Evolutionary conservation across 2,888 invertebrate species (phyloP), one percentile per base, ranked within the genome.

Genomic region (Anarsia innoxiella): DNA sequence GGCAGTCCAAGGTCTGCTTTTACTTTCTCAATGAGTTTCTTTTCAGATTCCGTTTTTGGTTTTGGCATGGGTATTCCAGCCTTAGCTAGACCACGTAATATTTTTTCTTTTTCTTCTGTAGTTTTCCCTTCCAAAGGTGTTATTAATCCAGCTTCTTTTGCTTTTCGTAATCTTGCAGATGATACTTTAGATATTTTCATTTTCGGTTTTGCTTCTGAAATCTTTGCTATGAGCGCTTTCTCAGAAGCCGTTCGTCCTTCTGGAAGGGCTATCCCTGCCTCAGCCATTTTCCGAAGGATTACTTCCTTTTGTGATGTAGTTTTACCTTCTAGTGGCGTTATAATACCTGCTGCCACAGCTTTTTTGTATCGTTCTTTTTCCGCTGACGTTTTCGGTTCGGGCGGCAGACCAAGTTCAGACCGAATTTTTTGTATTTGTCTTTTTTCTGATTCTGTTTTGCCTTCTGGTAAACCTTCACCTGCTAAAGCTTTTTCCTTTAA

Each of bases 261-360:
- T 2, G 59, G 56, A 27, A 69, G 40, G 3, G 66, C 68, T 6
- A 69, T 37, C 2, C 66, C 68, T 31, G 65, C 55, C 27, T 53
- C 52, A 26, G 39, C 29, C 27, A 27, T 15, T 15, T 12, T 4
- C 12, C 5, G 10, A 1, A 27, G 23, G 31, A 41, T 38, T 26
- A 49, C 48, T 31, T 40, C 33, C 28, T 35, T 48, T 31, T 40
- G 23, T 23, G 35, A 25, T 1, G 40, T 25, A 2, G 48, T 31
- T 30, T 51, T 51, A 1, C 51, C 49, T 31, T 40, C 35, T 11
- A 51, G 23, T 2, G 46, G 45, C 10, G 47, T 46, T 0, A 51
- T n/a, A 1, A 49, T 25, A 3, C 59, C 61, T 0, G 41, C 13
- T 3, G 42, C 52, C 41, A 46, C 0, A 31, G 30, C 56, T 43